Evolutionary conservation across 2,113 vertebrate species (phyloP), one percentile per base, ranked within the genome.

Genomic region (Okapia johnstoni): DNA sequence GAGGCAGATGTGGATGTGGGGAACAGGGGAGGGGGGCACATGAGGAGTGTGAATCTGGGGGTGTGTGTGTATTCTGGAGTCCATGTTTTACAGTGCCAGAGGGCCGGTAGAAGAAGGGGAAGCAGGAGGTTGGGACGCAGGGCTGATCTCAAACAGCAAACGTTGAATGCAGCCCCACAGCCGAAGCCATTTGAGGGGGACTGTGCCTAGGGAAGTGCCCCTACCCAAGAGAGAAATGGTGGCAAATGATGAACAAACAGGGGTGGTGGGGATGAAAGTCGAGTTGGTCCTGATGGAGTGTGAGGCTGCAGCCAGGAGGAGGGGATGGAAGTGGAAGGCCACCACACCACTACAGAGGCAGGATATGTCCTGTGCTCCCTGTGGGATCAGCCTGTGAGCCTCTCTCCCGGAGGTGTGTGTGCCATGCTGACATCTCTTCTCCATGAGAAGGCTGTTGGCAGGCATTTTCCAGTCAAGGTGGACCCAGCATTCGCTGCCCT

Each of bases 361-460:
- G 15, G 40, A 16, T 11, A 14, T 1, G 43, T 19, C 26, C 66
- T 7, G 15, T 6, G 70, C 5, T 73, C 57, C 16, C 3, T 2
- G n/a, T 1, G 19, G 63, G 63, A 33, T 7, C 5, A 0, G 25
- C 19, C 55, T 40, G 77, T 19, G 7, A 5, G 79, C 79, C 12
- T 25, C 50, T 14, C 50, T 54, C 50, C 50, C 1, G 5, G 46
- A 40, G 15, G 33, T 23, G 6, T 3, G 9, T 1, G 5, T 1
- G 9, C 3, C 3, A 5, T 0, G 6, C 23, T n/a, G 92, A 73
- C 52, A 3, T 28, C 80, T n/a, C 50, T 33, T 6, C 14, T 11
- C 26, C 6, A 11, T 6, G 9, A 60, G 50, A 36, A 48, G 2
- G 40, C 8, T 9, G 46, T 10, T 10, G 10, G 57, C 3, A 48